phyloP scores from a whole-genome alignment of 2,113 vertebrate genomes.

The Lipophrys pholis region DNA sequence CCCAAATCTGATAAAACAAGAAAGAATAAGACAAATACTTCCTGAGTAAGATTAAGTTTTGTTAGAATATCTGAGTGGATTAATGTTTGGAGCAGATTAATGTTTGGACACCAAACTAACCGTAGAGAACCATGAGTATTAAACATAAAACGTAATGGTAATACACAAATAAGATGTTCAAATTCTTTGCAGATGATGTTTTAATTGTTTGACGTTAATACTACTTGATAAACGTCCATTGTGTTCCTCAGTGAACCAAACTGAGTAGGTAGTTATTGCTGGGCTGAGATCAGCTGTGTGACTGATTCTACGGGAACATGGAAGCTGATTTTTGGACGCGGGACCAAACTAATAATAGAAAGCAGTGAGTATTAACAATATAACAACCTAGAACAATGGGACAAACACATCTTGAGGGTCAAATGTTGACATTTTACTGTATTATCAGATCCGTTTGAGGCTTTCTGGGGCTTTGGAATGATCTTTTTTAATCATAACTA shows the following conservation, averaged over 20 bases:
- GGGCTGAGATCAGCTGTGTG: constrained; percentile 21
- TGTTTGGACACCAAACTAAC: too few relatives aligned
- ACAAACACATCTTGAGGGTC: not conserved
- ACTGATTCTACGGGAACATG: constrained; percentile 2
- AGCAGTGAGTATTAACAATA: constrained; percentile 15
- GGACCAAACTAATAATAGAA: constrained; percentile 54
- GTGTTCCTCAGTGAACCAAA: too few relatives aligned
- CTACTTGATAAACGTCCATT: not conserved
- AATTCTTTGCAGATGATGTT: too few relatives aligned
- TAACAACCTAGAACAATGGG: not conserved
- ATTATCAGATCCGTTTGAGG: too few relatives aligned
- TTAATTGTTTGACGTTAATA: too few relatives aligned
- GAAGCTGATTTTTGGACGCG: constrained; percentile 52
- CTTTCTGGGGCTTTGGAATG: not conserved
- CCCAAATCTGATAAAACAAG: too few relatives aligned
- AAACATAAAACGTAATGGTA: too few relatives aligned
- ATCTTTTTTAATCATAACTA: not conserved
- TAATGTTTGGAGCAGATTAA: too few relatives aligned
- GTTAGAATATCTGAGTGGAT: too few relatives aligned
- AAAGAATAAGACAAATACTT: too few relatives aligned
- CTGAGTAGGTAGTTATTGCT: constrained; percentile 20
- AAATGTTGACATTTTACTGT: not conserved
- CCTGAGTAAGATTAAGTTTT: too few relatives aligned
- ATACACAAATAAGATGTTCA: too few relatives aligned
- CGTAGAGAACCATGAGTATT: not conserved